Evolutionary conservation across 2,797 vertebrate genomes (phyloP).

Genomic region (Poliocrania exsul): DNA sequence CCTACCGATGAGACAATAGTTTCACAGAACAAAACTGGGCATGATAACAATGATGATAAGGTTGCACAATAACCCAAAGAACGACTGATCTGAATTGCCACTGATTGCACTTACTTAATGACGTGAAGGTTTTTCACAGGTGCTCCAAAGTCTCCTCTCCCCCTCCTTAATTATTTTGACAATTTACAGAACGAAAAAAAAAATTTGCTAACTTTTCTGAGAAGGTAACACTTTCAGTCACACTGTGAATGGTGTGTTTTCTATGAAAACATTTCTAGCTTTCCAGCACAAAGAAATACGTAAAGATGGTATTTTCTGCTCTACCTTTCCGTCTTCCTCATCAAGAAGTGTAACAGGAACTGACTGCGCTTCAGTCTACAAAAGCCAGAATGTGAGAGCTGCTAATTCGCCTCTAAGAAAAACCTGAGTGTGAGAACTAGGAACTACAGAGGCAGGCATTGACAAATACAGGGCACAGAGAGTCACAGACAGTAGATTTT

Average conservation of each 20-base stretch:
- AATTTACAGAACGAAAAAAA: background rate
- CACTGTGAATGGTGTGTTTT: background rate
- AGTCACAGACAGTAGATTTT: accelerated
- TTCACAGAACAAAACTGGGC: background rate
- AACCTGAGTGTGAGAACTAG: background rate
- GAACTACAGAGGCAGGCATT: accelerated
- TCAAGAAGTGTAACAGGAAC: background rate
- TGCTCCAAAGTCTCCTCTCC: background rate
- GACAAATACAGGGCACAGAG: background rate
- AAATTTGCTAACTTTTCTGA: background rate
- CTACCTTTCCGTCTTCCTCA: background rate
- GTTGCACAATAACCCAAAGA: background rate
- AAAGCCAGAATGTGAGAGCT: background rate
- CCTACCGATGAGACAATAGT: slow-evolving; percentile 22
- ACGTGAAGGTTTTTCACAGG: background rate
- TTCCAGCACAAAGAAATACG: background rate
- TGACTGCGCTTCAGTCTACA: background rate
- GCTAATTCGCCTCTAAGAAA: background rate
- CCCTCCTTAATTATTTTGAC: background rate
- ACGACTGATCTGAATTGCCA: background rate
- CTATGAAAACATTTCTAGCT: background rate
- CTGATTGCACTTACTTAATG: background rate
- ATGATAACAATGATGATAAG: background rate
- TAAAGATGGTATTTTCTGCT: background rate
- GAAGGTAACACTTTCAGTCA: background rate